Evolutionary conservation across 2,888 invertebrate species (phyloP).

Genomic region (Polymixis flavicincta): DNA sequence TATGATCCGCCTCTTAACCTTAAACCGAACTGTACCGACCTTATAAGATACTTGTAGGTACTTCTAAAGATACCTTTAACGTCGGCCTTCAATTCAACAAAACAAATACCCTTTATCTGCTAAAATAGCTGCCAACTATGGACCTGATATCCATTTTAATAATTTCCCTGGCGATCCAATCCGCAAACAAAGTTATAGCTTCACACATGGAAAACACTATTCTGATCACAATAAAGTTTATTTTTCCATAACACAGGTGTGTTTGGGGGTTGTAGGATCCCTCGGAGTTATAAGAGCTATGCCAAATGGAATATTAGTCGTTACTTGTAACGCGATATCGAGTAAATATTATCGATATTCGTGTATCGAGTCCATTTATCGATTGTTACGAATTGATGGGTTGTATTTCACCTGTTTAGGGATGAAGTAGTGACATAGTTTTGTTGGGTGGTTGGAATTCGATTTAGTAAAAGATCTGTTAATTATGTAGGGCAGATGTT

Average conservation of each 20-base stretch:
- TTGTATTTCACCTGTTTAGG: conserved; percentile 44
- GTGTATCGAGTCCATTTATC: conserved; percentile 66
- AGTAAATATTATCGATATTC: conserved; percentile 68
- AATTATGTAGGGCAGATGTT: not conserved
- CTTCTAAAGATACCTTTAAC: conserved; percentile 18
- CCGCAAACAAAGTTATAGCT: conserved; percentile 44
- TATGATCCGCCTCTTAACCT: conserved; percentile 15
- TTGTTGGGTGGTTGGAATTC: conserved; percentile 1
- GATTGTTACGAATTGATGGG: conserved; percentile 44
- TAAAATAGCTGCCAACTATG: conserved; percentile 79
- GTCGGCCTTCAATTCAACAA: conserved; percentile 70
- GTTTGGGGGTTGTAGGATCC: conserved; percentile 30
- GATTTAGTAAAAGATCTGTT: not conserved
- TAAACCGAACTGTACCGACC: conserved; percentile 19
- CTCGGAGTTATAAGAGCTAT: conserved; percentile 67
- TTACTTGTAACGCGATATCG: conserved; percentile 74
- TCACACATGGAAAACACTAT: conserved; percentile 25
- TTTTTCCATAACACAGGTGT: conserved; percentile 5
- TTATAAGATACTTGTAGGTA: conserved; percentile 21
- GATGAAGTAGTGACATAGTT: conserved; percentile 11
- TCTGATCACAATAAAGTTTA: not conserved
- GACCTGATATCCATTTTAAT: conserved; percentile 76
- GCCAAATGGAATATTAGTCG: conserved; percentile 73
- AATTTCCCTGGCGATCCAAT: conserved; percentile 78
- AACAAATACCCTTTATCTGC: conserved; percentile 78